These are phyloP conservation scores for Drosophila subquinaria DNA, from an alignment of 2,888 invertebrate genomes.

Conservation along the genomic window DNA sequence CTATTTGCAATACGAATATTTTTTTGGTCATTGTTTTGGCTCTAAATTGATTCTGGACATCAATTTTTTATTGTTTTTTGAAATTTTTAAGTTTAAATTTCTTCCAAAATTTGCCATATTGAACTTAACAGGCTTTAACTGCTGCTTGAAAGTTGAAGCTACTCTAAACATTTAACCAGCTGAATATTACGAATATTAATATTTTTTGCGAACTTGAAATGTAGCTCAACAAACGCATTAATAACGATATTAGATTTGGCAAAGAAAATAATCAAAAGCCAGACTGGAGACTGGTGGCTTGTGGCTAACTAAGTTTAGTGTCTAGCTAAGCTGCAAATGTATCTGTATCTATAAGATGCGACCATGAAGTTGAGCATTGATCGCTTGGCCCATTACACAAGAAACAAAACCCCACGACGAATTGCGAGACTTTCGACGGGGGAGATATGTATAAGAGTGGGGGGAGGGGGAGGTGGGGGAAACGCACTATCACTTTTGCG, in stretches of 20 bases:
- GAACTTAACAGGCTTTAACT: background rate
- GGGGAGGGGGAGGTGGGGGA: background rate
- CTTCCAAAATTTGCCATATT: too few species aligned
- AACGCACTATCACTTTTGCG: slow-evolving; percentile 62
- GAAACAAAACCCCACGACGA: slow-evolving; percentile 28
- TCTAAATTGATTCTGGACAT: background rate
- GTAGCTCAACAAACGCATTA: slow-evolving; percentile 36
- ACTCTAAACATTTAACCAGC: background rate
- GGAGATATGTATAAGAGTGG: background rate
- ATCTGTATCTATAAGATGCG: slow-evolving; percentile 28
- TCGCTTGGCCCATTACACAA: slow-evolving; percentile 48
- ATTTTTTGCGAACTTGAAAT: background rate
- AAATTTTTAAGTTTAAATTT: too few species aligned
- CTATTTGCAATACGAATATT: too few species aligned
- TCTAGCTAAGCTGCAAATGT: slow-evolving; percentile 20
- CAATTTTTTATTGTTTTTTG: too few species aligned
- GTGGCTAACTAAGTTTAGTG: slow-evolving; percentile 7
- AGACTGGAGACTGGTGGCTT: background rate
- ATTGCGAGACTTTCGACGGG: slow-evolving; percentile 35
- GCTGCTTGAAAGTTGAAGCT: background rate
- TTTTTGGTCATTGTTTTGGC: background rate
- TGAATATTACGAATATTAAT: background rate
- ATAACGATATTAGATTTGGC: slow-evolving; percentile 32
- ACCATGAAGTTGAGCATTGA: slow-evolving; percentile 56
- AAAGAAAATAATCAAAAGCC: slow-evolving; percentile 21